Evolutionary conservation across 2,113 vertebrate genomes (phyloP).

Genomic region (Paedocypris sp.): DNA sequence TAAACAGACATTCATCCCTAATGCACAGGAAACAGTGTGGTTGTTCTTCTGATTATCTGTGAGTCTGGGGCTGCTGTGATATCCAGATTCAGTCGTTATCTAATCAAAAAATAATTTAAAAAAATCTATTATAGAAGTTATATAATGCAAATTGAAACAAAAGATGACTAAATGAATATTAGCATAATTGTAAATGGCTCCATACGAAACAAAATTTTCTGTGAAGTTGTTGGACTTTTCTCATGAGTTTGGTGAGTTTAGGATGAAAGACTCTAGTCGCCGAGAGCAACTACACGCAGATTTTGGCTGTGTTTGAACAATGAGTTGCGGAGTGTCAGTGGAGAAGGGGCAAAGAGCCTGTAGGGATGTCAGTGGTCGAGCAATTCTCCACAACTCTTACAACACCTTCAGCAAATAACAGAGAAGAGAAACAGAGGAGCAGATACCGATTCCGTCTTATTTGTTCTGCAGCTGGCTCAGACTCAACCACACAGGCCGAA

Average conservation of each 20-base stretch:
- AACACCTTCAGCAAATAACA: background rate
- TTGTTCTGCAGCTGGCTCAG: background rate
- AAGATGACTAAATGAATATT: no score
- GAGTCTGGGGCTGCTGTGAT: background rate
- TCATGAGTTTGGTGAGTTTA: background rate
- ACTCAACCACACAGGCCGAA: background rate
- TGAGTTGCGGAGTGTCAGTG: background rate
- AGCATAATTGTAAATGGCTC: background rate
- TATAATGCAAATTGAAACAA: no score
- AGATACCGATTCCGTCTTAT: background rate
- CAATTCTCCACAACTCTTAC: background rate
- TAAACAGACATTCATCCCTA: constrained; percentile 35
- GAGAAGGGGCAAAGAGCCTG: background rate
- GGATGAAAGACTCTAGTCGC: no score
- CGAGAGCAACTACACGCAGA: no score
- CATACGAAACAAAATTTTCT: background rate
- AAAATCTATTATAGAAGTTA: background rate
- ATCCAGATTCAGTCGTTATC: no score
- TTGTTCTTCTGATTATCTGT: constrained; percentile 1
- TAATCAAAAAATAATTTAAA: background rate
- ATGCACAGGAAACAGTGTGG: constrained; percentile 27
- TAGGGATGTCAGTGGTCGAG: background rate
- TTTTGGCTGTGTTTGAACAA: constrained; percentile 6
- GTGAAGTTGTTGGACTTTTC: background rate
- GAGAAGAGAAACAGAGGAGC: background rate